Percentiles rank a stretch among this genome's conserved stretches.
Evolutionary conservation across 2,113 vertebrate species (phyloP).

Genomic region (Megaceryle maxima): DNA sequence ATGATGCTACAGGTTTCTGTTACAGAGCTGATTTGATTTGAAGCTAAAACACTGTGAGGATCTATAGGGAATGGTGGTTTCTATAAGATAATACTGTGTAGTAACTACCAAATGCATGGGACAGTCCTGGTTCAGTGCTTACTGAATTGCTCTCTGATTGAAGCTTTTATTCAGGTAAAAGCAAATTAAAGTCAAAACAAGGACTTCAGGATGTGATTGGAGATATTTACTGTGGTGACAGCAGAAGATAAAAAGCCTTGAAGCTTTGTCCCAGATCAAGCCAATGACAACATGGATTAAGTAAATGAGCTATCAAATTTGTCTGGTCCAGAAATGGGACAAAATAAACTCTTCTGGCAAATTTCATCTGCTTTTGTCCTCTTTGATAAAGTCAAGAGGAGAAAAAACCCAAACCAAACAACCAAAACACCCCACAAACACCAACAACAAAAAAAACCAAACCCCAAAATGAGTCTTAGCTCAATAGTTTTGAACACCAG

Average conservation of each 20-base stretch:
- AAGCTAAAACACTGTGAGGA: rapidly evolving
- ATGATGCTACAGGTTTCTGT: not conserved
- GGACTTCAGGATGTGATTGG: not conserved
- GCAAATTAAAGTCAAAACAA: conserved; percentile 10
- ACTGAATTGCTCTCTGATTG: not conserved
- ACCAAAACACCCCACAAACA: not conserved
- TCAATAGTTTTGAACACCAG: not conserved
- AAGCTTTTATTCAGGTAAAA: not conserved
- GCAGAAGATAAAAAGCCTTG: not conserved
- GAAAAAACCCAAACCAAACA: not conserved
- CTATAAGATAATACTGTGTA: not conserved
- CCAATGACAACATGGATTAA: conserved; percentile 26
- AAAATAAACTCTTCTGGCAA: conserved; percentile 27
- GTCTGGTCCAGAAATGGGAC: not conserved
- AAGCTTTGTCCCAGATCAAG: not conserved
- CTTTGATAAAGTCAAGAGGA: not conserved
- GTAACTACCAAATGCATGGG: not conserved
- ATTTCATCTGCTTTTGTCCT: not conserved
- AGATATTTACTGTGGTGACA: not conserved
- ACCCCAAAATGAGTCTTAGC: not conserved
- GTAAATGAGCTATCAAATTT: conserved; percentile 35
- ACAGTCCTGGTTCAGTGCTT: not conserved
- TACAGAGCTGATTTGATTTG: not conserved
- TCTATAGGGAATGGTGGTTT: not conserved
- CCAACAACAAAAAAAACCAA: not conserved